Conservation (phyloP, 2,888 invertebrate genomes). For the Himalopsyche tibetana region DNA sequence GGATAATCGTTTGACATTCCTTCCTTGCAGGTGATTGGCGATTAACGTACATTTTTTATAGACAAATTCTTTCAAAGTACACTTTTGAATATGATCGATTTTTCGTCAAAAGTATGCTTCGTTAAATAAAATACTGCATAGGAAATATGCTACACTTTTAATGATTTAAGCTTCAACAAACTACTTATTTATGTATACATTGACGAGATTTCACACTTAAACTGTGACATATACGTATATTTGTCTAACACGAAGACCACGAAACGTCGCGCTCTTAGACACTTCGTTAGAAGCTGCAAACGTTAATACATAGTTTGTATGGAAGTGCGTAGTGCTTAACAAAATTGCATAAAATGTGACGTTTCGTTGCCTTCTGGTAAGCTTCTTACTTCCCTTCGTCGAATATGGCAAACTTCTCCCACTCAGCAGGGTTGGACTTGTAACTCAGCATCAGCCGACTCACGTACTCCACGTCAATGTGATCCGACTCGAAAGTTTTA, state of each 20-base stretch:
- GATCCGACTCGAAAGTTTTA: constrained; percentile 85
- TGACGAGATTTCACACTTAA: too few species aligned
- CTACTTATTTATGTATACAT: too few species aligned
- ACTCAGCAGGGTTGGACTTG: constrained; percentile 92
- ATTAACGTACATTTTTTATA: neutral
- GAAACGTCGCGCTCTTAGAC: too few species aligned
- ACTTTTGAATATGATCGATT: neutral
- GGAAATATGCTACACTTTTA: too few species aligned
- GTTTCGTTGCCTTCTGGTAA: neutral
- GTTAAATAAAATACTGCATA: too few species aligned
- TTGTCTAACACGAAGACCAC: too few species aligned
- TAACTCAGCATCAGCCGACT: constrained; percentile 86
- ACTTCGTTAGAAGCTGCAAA: too few species aligned
- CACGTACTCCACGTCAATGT: constrained; percentile 94
- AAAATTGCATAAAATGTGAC: too few species aligned
- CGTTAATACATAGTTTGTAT: too few species aligned
- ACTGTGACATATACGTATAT: too few species aligned
- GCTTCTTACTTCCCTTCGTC: constrained; percentile 87
- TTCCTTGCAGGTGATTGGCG: neutral
- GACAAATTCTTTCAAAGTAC: neutral
- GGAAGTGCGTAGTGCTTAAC: too few species aligned
- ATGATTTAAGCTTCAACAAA: too few species aligned
- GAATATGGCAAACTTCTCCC: constrained; percentile 96
- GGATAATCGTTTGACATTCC: neutral
- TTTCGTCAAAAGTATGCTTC: neutral